These are phyloP conservation scores for Galerucella pusilla DNA, from an alignment of 2,888 invertebrate genomes.

Conservation along the genomic window DNA sequence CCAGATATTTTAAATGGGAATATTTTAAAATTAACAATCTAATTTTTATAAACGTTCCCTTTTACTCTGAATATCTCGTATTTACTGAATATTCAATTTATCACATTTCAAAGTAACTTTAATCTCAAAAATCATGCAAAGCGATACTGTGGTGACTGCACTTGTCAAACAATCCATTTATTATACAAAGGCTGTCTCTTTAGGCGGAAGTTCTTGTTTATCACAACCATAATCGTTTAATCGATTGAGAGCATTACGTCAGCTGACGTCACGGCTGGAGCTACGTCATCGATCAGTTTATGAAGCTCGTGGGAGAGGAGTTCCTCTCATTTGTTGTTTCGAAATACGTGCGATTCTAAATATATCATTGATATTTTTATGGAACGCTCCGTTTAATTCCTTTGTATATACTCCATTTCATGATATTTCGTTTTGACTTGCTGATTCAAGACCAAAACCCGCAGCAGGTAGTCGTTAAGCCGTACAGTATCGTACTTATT, in stretches of 20 bases:
- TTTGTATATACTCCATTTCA: neutral
- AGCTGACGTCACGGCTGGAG: conserved; percentile 20
- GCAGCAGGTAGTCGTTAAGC: too few relatives aligned
- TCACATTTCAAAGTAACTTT: neutral
- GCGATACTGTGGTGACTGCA: neutral
- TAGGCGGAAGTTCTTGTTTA: conserved; percentile 6
- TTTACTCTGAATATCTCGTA: too few relatives aligned
- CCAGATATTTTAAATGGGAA: too few relatives aligned
- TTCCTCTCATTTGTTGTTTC: neutral
- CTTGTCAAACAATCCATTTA: conserved; percentile 11
- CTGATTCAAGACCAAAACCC: too few relatives aligned
- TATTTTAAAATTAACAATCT: too few relatives aligned
- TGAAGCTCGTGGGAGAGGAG: conserved; percentile 1
- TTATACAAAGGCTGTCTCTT: conserved; percentile 8
- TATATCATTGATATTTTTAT: neutral
- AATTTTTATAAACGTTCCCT: too few relatives aligned
- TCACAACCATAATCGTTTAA: conserved; percentile 8
- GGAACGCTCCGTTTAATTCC: neutral
- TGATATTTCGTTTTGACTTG: too few relatives aligned
- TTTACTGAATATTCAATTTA: conserved; percentile 4
- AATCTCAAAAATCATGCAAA: neutral
- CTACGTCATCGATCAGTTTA: conserved; percentile 21
- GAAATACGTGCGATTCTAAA: neutral
- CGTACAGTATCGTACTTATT: too few relatives aligned
- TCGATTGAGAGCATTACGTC: conserved; percentile 14